phyloP scores from a whole-genome alignment of 2,888 invertebrate species.

The Psylliodes chrysocephalus region DNA sequence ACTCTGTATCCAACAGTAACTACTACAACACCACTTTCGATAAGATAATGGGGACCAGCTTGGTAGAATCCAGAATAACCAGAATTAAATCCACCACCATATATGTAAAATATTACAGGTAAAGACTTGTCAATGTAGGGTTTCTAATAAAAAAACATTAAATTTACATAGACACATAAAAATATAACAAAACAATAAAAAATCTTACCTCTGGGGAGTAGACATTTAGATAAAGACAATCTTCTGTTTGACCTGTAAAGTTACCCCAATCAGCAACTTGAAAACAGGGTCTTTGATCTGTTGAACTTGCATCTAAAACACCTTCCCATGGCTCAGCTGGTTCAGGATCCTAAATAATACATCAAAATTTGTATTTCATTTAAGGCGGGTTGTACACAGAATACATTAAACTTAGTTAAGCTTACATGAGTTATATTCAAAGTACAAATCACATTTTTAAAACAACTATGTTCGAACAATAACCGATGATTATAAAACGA shows the following conservation, averaged over 20 bases:
- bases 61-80: slow-evolving; percentile 50
- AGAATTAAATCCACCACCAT: slow-evolving; percentile 60
- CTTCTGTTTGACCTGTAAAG: slow-evolving; percentile 43
- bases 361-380: too few relatives aligned
- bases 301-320: slow-evolving; percentile 39
- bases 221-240: slow-evolving; percentile 49
- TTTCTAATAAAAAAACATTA: slow-evolving; percentile 19
- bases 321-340: slow-evolving; percentile 46
- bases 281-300: slow-evolving; percentile 37
- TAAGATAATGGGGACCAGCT: slow-evolving; percentile 57
- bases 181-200: too few relatives aligned
- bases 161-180: too few relatives aligned
- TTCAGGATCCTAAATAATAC: slow-evolving; percentile 43
- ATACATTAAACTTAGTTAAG: too few relatives aligned
- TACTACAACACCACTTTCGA: slow-evolving; percentile 54
- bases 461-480: too few relatives aligned
- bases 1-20: slow-evolving; percentile 51
- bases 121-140: slow-evolving; percentile 41
- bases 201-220: slow-evolving; percentile 41
- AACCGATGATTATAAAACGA: too few relatives aligned
- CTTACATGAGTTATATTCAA: too few relatives aligned
- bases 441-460: too few relatives aligned
- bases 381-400: too few relatives aligned
- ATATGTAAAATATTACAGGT: slow-evolving; percentile 61
- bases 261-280: slow-evolving; percentile 21